Conservation (phyloP, 2,797 vertebrate species). For the Paratrypauchen microcephalus region DNA sequence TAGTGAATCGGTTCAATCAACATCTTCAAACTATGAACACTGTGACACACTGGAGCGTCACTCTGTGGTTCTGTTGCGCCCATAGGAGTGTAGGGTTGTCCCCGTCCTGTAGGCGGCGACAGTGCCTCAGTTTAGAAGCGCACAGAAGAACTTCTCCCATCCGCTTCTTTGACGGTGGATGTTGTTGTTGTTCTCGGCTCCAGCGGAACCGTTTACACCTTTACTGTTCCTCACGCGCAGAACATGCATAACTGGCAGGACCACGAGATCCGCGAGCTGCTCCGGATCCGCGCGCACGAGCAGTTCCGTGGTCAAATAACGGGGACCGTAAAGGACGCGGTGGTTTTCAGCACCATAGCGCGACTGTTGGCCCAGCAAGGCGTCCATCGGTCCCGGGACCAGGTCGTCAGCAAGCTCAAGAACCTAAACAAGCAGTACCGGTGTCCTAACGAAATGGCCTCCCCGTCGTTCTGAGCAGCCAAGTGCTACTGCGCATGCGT, state of each 20-base stretch:
- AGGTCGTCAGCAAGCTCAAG: constrained; percentile 55
- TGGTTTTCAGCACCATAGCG: constrained; percentile 42
- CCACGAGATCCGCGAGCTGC: constrained; percentile 49
- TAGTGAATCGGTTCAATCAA: too few relatives aligned
- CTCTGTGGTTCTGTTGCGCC: too few relatives aligned
- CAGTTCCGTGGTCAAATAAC: constrained; percentile 41
- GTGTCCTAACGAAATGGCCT: too few relatives aligned
- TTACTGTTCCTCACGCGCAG: neutral
- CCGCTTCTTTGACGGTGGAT: neutral
- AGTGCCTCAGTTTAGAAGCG: neutral
- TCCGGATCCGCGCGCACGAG: constrained; percentile 35
- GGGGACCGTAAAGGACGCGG: constrained; percentile 50
- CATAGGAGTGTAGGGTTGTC: too few relatives aligned
- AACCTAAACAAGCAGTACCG: constrained; percentile 47
- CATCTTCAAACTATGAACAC: too few relatives aligned
- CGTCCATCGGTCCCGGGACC: constrained; percentile 46
- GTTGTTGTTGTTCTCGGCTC: neutral
- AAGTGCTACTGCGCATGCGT: too few relatives aligned
- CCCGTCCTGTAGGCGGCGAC: neutral
- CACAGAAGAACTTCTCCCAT: neutral
- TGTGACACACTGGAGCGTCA: too few relatives aligned
- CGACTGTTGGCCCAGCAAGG: constrained; percentile 44
- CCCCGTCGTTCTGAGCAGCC: too few relatives aligned
- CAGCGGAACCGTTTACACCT: neutral
- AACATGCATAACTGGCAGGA: constrained; percentile 56